Evolutionary conservation across 2,888 invertebrate genomes (phyloP).

Genomic region (Liodrosophila aerea): DNA sequence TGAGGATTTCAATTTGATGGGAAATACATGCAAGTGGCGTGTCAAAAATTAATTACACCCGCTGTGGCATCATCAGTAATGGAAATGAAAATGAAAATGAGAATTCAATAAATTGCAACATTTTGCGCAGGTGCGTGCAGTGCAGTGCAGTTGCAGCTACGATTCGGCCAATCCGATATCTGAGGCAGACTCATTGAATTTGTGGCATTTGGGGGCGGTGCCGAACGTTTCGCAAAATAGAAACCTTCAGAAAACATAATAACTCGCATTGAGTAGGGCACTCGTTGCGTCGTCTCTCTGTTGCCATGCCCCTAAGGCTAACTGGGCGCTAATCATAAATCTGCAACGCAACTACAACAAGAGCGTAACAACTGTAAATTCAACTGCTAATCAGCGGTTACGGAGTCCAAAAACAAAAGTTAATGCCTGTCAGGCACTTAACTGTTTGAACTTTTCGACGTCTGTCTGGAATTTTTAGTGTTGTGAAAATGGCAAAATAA

Average conservation of each 20-base stretch:
- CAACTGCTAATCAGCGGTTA: conserved; percentile 67
- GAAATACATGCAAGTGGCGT: conserved; percentile 60
- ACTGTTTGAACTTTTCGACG: conserved; percentile 75
- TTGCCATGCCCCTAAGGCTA: conserved; percentile 32
- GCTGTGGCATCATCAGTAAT: conserved; percentile 28
- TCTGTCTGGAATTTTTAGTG: conserved; percentile 60
- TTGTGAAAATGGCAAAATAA: conserved; percentile 64
- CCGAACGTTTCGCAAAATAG: conserved; percentile 50
- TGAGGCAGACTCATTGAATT: conserved; percentile 65
- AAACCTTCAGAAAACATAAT: conserved; percentile 72
- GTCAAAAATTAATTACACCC: conserved; percentile 39
- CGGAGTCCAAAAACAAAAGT: conserved; percentile 47
- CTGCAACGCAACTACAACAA: conserved; percentile 63
- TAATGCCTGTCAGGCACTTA: conserved; percentile 73
- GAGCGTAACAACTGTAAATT: conserved; percentile 21
- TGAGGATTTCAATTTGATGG: conserved; percentile 31
- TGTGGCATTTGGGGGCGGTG: conserved; percentile 72
- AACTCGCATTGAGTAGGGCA: conserved; percentile 76
- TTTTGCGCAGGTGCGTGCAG: conserved; percentile 19
- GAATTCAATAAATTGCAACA: conserved; percentile 41
- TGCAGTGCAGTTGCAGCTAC: conserved; percentile 21
- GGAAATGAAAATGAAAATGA: too few species aligned
- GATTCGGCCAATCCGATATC: conserved; percentile 60
- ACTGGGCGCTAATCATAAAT: conserved; percentile 72
- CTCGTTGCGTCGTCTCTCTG: conserved; percentile 20